These are phyloP conservation scores for Pemphigus obesinymphae DNA, from an alignment of 1,140 invertebrate genomes.

Conservation along the genomic window DNA sequence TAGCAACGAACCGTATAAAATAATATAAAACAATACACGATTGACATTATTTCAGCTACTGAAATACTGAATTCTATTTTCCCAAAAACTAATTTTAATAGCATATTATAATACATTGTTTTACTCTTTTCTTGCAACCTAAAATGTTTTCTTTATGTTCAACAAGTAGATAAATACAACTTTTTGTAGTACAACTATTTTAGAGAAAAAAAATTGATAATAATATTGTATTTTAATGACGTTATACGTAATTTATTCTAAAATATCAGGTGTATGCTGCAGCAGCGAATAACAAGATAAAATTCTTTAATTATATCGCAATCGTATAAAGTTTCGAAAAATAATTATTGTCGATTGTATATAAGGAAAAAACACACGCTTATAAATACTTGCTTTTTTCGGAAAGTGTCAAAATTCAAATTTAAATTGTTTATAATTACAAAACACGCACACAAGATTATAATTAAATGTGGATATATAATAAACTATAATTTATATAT, in stretches of 20 bases:
- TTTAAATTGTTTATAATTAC: too few species aligned
- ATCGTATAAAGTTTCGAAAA: too few species aligned
- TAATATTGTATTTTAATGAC: background rate
- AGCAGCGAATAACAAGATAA: background rate
- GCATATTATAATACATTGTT: background rate
- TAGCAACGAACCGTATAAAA: background rate
- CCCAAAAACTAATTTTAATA: background rate
- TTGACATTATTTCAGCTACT: slow-evolving; percentile 13
- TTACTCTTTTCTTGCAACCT: background rate
- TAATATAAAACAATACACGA: background rate
- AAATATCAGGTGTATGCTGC: background rate
- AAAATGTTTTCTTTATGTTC: background rate
- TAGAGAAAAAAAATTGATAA: too few species aligned
- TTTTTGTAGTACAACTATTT: too few species aligned
- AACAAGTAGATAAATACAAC: background rate
- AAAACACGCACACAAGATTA: too few species aligned
- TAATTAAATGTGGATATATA: too few species aligned
- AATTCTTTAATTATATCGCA: background rate
- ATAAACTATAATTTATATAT: too few species aligned
- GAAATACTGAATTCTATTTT: background rate
- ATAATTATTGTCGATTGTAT: too few species aligned
- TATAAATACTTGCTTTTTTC: too few species aligned
- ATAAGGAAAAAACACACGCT: too few species aligned
- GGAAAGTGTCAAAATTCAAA: too few species aligned
- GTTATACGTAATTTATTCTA: background rate